phyloP scores from a whole-genome alignment of 2,888 invertebrate species.

The Parthenolecanium corni region DNA sequence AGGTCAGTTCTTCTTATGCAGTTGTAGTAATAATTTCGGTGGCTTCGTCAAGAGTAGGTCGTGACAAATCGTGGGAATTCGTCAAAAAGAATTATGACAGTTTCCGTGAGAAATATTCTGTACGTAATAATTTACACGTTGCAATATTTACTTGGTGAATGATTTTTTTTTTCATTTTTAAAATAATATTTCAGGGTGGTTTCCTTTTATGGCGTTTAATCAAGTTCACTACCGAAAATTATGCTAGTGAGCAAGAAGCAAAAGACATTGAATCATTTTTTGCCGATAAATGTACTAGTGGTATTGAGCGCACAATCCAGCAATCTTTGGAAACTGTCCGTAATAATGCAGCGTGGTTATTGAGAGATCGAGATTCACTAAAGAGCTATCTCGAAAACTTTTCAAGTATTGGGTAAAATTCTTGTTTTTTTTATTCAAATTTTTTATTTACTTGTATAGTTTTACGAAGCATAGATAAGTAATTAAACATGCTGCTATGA shows the following conservation, averaged over 20 bases:
- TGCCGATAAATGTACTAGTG: conserved; percentile 57
- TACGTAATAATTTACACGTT: conserved; percentile 35
- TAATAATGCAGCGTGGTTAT: conserved; percentile 77
- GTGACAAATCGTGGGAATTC: conserved; percentile 82
- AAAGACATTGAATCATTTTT: conserved; percentile 75
- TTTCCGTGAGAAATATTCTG: conserved; percentile 65
- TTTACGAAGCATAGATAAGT: too few species aligned
- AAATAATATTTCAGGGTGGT: conserved; percentile 50
- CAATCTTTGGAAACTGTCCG: conserved; percentile 85
- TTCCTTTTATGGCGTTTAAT: conserved; percentile 70
- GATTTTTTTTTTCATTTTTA: too few species aligned
- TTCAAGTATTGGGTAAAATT: too few species aligned
- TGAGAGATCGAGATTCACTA: conserved; percentile 52
- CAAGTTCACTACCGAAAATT: conserved; percentile 78
- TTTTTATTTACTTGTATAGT: too few species aligned
- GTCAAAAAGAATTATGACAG: conserved; percentile 72
- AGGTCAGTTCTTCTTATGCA: conserved; percentile 83
- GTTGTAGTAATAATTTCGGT: conserved; percentile 81
- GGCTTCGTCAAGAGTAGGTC: conserved; percentile 64
- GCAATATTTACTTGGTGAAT: too few species aligned
- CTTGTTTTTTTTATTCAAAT: too few species aligned
- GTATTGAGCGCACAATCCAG: conserved; percentile 76
- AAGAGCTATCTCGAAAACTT: conserved; percentile 2
- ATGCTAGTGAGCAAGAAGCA: conserved; percentile 69
- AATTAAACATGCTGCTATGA: too few species aligned